These are phyloP conservation scores for Urocolius indicus DNA, from an alignment of 2,113 vertebrate genomes.

Conservation along the genomic window DNA sequence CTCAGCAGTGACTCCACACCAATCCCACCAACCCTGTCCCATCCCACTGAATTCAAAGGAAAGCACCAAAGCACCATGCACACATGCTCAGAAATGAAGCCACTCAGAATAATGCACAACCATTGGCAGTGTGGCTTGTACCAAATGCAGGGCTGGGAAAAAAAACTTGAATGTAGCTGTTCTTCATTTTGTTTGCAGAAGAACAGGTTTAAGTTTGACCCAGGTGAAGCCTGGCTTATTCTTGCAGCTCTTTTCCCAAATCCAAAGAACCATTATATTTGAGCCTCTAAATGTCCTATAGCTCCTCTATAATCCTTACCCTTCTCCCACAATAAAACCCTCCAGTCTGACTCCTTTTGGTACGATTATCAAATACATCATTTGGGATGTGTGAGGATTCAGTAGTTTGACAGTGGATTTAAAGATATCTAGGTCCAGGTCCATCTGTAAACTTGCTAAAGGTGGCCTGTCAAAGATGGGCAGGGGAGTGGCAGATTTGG, in stretches of 20 bases:
- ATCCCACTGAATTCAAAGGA: not conserved
- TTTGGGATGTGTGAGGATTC: not conserved
- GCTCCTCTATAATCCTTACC: not conserved
- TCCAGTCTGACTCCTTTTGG: not conserved
- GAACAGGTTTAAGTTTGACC: not conserved
- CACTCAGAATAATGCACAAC: fast-evolving
- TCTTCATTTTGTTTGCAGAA: not conserved
- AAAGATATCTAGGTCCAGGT: not conserved
- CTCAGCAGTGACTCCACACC: not conserved
- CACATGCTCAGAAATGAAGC: not conserved
- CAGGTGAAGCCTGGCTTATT: not conserved
- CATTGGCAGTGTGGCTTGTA: not conserved
- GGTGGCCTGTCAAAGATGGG: fast-evolving
- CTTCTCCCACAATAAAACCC: not conserved
- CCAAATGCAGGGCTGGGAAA: too few species aligned
- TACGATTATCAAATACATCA: not conserved
- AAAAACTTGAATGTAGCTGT: not conserved
- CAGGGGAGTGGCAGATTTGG: not conserved
- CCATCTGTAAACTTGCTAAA: not conserved
- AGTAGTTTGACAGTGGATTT: not conserved
- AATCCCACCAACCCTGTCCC: fast-evolving
- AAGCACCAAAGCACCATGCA: not conserved
- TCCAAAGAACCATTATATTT: not conserved
- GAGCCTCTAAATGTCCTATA: not conserved
- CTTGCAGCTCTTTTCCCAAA: not conserved